A percentile compares a stretch with the other conserved stretches of the same genome.
phyloP scores from a whole-genome alignment of 2,113 vertebrate genomes.

The Rhinoderma darwinii region DNA sequence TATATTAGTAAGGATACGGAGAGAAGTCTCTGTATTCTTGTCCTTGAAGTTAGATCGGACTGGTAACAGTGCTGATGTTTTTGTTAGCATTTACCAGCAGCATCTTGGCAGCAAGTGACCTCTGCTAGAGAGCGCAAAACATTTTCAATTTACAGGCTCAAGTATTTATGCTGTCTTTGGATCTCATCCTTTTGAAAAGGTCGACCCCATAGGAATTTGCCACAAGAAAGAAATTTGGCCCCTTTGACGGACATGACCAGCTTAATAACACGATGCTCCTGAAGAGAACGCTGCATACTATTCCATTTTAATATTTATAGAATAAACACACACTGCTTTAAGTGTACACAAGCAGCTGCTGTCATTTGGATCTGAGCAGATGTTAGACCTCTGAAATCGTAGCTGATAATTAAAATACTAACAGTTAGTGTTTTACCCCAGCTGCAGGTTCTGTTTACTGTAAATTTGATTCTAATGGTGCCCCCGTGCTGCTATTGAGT shows the following conservation, averaged over 20 bases:
- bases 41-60: constrained; percentile 63
- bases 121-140: constrained; percentile 67
- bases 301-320: constrained; percentile 69
- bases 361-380: constrained; percentile 77
- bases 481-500: constrained; percentile 74
- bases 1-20: background rate
- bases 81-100: constrained; percentile 62
- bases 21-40: constrained; percentile 60
- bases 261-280: constrained; percentile 56
- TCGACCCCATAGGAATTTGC: constrained; percentile 63
- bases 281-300: constrained; percentile 59
- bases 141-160: constrained; percentile 69
- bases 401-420: constrained; percentile 82
- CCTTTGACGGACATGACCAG: constrained; percentile 61
- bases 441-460: constrained; percentile 81
- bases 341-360: constrained; percentile 75
- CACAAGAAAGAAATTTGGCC: constrained; percentile 61
- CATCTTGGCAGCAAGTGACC: constrained; percentile 65
- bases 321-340: constrained; percentile 71
- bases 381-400: constrained; percentile 79
- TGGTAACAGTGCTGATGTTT: constrained; percentile 62
- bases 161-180: constrained; percentile 64
- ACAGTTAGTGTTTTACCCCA: constrained; percentile 80
- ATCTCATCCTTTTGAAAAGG: constrained; percentile 69
- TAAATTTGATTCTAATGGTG: constrained; percentile 81